Percentiles rank a stretch among this genome's conserved stretches.
These are phyloP conservation scores for Brachionichthys hirsutus DNA, from an alignment of 2,113 vertebrate species.

Conservation along the genomic window DNA sequence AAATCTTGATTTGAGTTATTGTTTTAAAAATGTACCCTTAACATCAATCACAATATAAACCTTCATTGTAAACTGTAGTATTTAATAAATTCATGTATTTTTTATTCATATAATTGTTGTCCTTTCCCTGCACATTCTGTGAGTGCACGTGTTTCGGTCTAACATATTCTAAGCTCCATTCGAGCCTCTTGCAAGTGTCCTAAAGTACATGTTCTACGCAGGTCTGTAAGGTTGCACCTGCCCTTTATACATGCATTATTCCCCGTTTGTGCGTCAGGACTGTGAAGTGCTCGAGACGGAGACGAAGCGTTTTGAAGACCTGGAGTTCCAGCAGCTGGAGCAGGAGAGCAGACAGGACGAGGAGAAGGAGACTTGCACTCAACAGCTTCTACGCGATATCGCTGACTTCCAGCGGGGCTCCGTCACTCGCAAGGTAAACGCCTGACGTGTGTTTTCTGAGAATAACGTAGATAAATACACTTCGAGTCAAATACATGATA, in stretches of 20 bases:
- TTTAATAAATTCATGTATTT: no score
- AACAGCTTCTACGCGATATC: constrained; percentile 90
- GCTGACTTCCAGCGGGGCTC: constrained; percentile 89
- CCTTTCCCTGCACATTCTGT: background rate
- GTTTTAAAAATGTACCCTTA: no score
- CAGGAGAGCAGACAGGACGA: constrained; percentile 91
- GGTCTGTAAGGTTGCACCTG: background rate
- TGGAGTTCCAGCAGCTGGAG: constrained; percentile 97
- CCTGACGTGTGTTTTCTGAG: background rate
- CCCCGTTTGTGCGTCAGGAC: constrained; percentile 76
- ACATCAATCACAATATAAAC: no score
- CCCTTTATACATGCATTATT: constrained; percentile 6
- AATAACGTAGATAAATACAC: no score
- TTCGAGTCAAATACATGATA: no score
- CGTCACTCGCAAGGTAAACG: constrained; percentile 86
- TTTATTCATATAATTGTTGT: no score
- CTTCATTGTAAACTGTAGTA: no score
- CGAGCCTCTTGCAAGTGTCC: background rate
- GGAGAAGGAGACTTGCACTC: constrained; percentile 88
- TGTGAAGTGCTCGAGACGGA: constrained; percentile 88
- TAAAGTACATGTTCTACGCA: background rate
- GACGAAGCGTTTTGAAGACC: constrained; percentile 92
- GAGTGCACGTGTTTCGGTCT: background rate
- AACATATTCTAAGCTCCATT: background rate
- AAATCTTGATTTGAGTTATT: background rate